Evolutionary conservation across 2,888 invertebrate genomes (phyloP).

Genomic region (Nasonovia ribisnigri): DNA sequence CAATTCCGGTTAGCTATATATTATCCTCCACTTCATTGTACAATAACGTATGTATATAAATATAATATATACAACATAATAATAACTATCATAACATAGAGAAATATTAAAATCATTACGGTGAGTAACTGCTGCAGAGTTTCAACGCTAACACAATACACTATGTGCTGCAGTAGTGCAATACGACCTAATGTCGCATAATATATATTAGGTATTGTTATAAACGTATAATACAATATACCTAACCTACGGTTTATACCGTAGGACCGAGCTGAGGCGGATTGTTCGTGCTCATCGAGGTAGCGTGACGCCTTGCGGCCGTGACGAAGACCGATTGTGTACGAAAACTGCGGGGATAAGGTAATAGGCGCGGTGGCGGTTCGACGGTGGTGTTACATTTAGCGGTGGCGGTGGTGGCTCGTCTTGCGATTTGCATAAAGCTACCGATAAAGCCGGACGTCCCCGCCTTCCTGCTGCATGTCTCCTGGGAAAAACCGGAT

Average conservation of each 20-base stretch:
- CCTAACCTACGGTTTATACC: not conserved
- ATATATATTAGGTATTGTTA: not conserved
- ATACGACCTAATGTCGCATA: not conserved
- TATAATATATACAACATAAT: not conserved
- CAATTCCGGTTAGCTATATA: not conserved
- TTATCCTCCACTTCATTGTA: not conserved
- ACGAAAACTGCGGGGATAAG: slow-evolving; percentile 5
- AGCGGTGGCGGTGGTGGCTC: not conserved
- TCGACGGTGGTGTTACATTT: not conserved
- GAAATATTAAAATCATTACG: not conserved
- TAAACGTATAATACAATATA: not conserved
- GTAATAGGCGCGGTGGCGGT: not conserved
- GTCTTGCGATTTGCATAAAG: slow-evolving; percentile 60
- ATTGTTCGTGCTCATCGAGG: slow-evolving; percentile 35
- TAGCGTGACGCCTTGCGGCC: slow-evolving; percentile 50
- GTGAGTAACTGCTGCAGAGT: not conserved
- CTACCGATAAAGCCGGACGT: slow-evolving; percentile 61
- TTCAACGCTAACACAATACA: not conserved
- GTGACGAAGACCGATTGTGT: slow-evolving; percentile 55
- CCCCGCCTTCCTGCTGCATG: not conserved
- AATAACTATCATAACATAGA: not conserved
- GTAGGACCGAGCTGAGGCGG: not conserved
- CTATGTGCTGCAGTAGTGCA: not conserved
- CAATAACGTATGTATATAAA: not conserved
- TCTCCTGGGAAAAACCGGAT: slow-evolving; percentile 44